Evolutionary conservation across 2,888 invertebrate genomes (phyloP), one percentile per base, ranked within the genome.

Genomic region (Eupithecia inturbata): DNA sequence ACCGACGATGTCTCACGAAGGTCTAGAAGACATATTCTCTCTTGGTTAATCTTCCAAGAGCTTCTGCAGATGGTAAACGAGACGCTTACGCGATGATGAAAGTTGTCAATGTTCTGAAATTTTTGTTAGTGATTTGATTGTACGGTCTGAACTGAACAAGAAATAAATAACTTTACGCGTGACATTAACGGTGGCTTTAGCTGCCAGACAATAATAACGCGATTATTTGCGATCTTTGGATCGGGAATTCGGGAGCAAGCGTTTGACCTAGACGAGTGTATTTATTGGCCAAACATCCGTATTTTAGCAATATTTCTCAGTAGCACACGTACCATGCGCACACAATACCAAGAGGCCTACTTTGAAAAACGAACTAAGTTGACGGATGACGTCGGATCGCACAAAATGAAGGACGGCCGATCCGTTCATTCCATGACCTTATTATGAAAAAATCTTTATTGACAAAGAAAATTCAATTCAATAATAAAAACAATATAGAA

Each of bases 141-240:
- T 73, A 70, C 67, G 68, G 57, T 74, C 49, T 53, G 49, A 53
- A 53, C 49, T 53, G 49, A 53, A 53, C 64, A 73, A 69, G 60
- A 68, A 68, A 78, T 77, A 76, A 74, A 76, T 77, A 67, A 70
- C 70, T 33, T 71, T 26, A 22, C 16, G n/a, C 67, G 39, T 73
- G 78, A 76, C 78, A 71, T 45, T 78, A 73, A 72, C 68, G 76
- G 64, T 73, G 67, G 53, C 69, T 22, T 68, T 28, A 67, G 57
- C 64, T 74, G 74, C 71, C 78, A 79, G 77, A 78, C 75, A 72
- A 76, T 75, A 79, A 77, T 75, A 73, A 75, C 62, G 31, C 36
- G 57, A 57, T 57, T 57, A 57, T 57, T 57, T 57, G 39, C 26
- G 36, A 39, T 60, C 49, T 45, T 64, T 70, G 57, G 41, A 60